Percentiles rank a stretch among this genome's conserved stretches.
These are phyloP conservation scores for Phymanthus crucifer DNA, from an alignment of 92 coral and sea anemone species.

Conservation along the genomic window DNA sequence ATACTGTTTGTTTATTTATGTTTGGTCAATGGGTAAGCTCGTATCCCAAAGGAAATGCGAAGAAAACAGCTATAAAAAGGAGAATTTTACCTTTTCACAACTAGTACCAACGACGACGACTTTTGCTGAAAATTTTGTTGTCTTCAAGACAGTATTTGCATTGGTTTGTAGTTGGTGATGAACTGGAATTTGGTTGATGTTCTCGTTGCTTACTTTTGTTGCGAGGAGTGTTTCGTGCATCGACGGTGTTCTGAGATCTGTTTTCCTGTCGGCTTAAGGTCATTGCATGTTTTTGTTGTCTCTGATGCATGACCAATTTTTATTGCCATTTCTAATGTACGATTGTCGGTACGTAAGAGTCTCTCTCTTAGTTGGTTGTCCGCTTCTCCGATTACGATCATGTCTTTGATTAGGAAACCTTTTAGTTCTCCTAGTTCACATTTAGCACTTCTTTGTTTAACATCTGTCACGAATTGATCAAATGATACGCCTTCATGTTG, in stretches of 20 bases:
- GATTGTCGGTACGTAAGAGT: conserved; percentile 33
- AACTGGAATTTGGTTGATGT: neutral
- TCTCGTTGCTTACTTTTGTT: neutral
- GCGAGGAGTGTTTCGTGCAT: neutral
- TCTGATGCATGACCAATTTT: conserved; percentile 50
- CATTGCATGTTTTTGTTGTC: conserved; percentile 46
- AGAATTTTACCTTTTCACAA: too few relatives aligned
- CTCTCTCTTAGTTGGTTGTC: conserved; percentile 34
- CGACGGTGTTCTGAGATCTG: neutral
- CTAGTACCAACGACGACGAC: too few relatives aligned
- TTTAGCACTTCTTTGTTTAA: conserved; percentile 31
- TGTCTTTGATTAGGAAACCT: conserved; percentile 48
- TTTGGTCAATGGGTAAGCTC: too few relatives aligned
- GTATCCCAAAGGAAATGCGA: too few relatives aligned
- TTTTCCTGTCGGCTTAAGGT: conserved; percentile 20
- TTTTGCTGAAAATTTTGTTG: too few relatives aligned
- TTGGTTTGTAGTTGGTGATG: neutral
- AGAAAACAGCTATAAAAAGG: too few relatives aligned
- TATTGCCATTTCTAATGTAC: conserved; percentile 37
- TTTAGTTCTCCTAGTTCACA: conserved; percentile 45
- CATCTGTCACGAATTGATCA: conserved; percentile 48
- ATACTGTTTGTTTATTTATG: too few relatives aligned
- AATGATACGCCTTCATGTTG: conserved; percentile 42
- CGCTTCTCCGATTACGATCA: conserved; percentile 35
- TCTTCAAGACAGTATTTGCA: conserved; percentile 55